phyloP scores from a whole-genome alignment of 2,797 vertebrate species.

The Allochrocebus solatus region DNA sequence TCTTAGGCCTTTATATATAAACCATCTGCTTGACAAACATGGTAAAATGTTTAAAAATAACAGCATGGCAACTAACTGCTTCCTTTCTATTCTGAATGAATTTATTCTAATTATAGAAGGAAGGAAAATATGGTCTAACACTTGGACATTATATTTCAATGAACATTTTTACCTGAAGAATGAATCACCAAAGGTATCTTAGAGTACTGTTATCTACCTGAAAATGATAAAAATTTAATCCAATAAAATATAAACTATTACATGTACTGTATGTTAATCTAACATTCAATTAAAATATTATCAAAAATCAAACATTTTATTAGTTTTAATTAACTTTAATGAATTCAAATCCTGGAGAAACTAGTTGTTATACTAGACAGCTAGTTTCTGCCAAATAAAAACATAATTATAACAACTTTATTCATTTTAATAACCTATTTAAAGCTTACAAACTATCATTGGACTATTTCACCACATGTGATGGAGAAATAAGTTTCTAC shows the following conservation, averaged over 20 bases:
- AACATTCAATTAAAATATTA: neutral
- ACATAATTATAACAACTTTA: neutral
- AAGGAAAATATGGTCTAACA: neutral
- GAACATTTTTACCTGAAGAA: conserved; percentile 27
- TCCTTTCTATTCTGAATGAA: neutral
- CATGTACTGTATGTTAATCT: neutral
- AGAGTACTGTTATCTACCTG: neutral
- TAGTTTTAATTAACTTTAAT: conserved; percentile 12
- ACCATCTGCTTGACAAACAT: neutral
- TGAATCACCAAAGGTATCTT: neutral
- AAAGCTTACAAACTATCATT: neutral
- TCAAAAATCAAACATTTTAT: conserved; percentile 5
- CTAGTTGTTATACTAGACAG: neutral
- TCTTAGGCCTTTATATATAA: neutral
- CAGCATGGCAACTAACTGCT: neutral
- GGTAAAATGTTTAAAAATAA: conserved; percentile 29
- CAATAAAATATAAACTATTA: neutral
- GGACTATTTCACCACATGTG: neutral
- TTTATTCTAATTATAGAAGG: neutral
- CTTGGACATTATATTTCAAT: neutral
- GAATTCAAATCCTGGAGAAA: neutral
- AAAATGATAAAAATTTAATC: conserved; percentile 41
- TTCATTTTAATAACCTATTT: neutral
- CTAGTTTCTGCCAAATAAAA: neutral
- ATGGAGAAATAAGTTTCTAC: neutral